Evolutionary conservation across 1,140 invertebrate species (phyloP), one percentile per base, ranked within the genome.

Genomic region (Pachypsylla venusta): DNA sequence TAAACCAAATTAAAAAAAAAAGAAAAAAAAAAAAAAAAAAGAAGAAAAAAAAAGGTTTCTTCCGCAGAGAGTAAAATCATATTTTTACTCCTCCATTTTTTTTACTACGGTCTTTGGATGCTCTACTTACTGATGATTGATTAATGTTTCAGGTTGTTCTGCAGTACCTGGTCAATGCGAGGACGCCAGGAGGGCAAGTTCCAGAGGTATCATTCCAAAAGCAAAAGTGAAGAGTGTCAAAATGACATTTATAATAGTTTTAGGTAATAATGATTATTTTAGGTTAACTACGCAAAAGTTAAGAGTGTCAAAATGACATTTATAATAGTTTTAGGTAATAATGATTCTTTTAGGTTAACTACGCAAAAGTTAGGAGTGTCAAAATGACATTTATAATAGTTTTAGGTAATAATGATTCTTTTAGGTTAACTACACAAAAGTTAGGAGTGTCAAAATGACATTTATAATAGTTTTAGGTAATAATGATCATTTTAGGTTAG

Each of bases 221-320:
- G 93, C 93, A 7, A 95, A 94, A 75, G 90, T 96, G 62, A 92
- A 94, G 74, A 94, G 91, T n/a, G 85, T 95, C 42, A 96, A 96
- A 74, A 95, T 96, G 92, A 95, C 93, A 0, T 84, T 95, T 63
- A 89, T 92, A 59, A 96, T 96, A 66, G 90, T 96, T 60, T 88
- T 93, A 67, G 87, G 89, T 91, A 72, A 80, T 86, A 83, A 60
- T 86, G 84, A 0, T 74, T 87, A 60, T 90, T 91, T 25, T 80
- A 95, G 16, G 95, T 96, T 68, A 91, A 91, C 1, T 77, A 87
- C 64, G 93, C 93, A 7, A 95, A 94, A 75, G 90, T 96, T 62
- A 92, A 94, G 74, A 94, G 91, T n/a, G 85, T 95, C 42, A 96
- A 96, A 74, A 95, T 96, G 92, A 95, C 93, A 0, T 84, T 95